Percentiles rank a stretch among this genome's conserved stretches.
These are phyloP conservation scores for Uloborus diversus DNA, from an alignment of 1,140 invertebrate genomes.

Conservation along the genomic window DNA sequence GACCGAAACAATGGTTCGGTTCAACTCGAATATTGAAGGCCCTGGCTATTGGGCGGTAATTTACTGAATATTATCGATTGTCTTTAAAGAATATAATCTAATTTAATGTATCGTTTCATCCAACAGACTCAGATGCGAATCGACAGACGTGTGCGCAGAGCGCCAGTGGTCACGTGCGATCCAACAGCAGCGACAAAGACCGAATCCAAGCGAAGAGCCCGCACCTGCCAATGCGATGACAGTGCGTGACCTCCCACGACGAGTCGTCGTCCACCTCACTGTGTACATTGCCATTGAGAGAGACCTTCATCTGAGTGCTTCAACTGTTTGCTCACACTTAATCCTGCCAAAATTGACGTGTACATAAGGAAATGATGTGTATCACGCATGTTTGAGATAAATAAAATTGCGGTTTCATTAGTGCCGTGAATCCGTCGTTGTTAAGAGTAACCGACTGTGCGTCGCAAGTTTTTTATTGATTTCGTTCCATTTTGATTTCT, in stretches of 20 bases:
- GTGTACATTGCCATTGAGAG: conserved; percentile 32
- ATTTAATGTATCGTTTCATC: too few species aligned
- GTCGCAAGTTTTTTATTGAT: too few species aligned
- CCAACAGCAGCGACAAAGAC: neutral
- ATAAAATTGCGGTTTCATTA: too few species aligned
- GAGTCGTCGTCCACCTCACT: neutral
- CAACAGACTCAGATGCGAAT: neutral
- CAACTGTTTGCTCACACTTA: conserved; percentile 11
- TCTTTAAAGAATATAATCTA: too few species aligned
- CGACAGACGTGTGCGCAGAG: neutral
- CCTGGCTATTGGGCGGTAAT: too few species aligned
- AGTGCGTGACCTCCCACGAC: neutral
- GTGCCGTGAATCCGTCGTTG: too few species aligned
- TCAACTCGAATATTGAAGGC: too few species aligned
- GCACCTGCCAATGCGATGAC: conserved; percentile 27
- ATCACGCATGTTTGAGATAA: neutral
- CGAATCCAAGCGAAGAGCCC: neutral
- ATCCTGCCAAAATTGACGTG: conserved; percentile 23
- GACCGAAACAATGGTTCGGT: too few species aligned
- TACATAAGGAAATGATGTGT: neutral
- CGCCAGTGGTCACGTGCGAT: neutral
- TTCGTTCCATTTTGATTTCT: too few species aligned
- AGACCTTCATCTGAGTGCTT: conserved; percentile 17
- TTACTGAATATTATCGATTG: too few species aligned
- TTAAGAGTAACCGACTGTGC: too few species aligned